phyloP scores from a whole-genome alignment of 1,140 invertebrate species.

The Cephus cinctus region DNA sequence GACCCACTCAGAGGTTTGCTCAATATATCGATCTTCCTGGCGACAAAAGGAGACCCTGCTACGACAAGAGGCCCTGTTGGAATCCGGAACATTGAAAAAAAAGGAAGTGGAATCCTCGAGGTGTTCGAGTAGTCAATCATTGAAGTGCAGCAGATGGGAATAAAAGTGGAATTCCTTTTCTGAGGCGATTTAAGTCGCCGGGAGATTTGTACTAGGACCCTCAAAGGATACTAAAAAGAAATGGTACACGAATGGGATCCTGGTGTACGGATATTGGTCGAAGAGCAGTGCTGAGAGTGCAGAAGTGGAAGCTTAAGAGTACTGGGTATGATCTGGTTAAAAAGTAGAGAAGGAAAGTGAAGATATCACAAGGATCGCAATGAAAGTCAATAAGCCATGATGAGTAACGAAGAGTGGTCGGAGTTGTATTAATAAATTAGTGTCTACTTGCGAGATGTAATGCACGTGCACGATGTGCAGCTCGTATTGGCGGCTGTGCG shows the following conservation, averaged over 20 bases:
- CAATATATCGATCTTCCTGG: slow-evolving; percentile 46
- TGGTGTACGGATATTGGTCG: no score
- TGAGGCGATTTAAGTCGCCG: no score
- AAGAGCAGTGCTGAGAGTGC: no score
- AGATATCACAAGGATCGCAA: slow-evolving; percentile 31
- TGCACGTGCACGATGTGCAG: slow-evolving; percentile 8
- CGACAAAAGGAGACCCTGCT: slow-evolving; percentile 21
- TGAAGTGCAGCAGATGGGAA: slow-evolving; percentile 1
- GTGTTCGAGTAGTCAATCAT: slow-evolving; percentile 10
- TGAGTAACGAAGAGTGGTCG: slow-evolving; percentile 44
- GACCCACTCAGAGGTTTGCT: no score
- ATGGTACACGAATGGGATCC: no score
- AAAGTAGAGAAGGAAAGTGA: slow-evolving; percentile 21
- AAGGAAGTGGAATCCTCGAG: slow-evolving; percentile 1
- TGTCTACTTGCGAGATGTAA: slow-evolving; percentile 39
- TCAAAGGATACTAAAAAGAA: no score
- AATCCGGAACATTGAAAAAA: slow-evolving; percentile 10
- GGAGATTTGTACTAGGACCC: no score
- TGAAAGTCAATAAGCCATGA: slow-evolving; percentile 51
- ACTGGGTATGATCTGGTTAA: slow-evolving; percentile 13
- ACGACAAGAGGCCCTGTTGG: no score
- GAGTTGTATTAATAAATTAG: slow-evolving; percentile 52
- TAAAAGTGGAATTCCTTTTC: slow-evolving; percentile 10
- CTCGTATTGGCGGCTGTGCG: slow-evolving; percentile 13
- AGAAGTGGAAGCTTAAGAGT: no score